Evolutionary conservation across 2,113 vertebrate species (phyloP).

Genomic region (Rostratula benghalensis): DNA sequence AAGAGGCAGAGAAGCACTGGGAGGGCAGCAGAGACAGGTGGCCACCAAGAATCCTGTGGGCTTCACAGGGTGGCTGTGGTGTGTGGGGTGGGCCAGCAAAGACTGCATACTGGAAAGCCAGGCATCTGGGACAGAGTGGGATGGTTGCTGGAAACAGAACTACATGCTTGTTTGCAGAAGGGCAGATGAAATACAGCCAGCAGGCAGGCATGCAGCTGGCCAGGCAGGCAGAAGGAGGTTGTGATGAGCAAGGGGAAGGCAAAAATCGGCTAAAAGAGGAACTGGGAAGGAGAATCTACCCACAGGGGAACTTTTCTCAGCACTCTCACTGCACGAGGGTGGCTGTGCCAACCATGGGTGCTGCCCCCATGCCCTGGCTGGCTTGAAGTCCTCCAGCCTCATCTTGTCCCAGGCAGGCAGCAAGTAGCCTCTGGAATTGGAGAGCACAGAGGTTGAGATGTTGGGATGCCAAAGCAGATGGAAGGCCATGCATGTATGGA

Average conservation of each 20-base stretch:
- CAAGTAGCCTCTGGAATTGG: not conserved
- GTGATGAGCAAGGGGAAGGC: not conserved
- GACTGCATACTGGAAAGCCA: fast-evolving
- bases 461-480: fast-evolving
- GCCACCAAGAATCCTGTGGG: not conserved
- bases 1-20: not conserved
- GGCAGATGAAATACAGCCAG: not conserved
- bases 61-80: not conserved
- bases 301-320: not conserved
- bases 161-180: not conserved
- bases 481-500: fast-evolving
- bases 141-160: fast-evolving
- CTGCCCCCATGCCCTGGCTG: not conserved
- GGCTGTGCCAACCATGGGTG: fast-evolving
- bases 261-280: constrained; percentile 13
- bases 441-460: not conserved
- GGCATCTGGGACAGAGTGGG: not conserved
- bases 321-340: not conserved
- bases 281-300: constrained; percentile 1
- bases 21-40: not conserved
- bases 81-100: fast-evolving
- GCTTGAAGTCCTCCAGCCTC: fast-evolving
- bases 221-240: not conserved
- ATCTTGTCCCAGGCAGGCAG: fast-evolving
- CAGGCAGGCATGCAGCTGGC: not conserved